Evolutionary conservation across 2,113 vertebrate species (phyloP).

Genomic region (Anoplopoma fimbria): DNA sequence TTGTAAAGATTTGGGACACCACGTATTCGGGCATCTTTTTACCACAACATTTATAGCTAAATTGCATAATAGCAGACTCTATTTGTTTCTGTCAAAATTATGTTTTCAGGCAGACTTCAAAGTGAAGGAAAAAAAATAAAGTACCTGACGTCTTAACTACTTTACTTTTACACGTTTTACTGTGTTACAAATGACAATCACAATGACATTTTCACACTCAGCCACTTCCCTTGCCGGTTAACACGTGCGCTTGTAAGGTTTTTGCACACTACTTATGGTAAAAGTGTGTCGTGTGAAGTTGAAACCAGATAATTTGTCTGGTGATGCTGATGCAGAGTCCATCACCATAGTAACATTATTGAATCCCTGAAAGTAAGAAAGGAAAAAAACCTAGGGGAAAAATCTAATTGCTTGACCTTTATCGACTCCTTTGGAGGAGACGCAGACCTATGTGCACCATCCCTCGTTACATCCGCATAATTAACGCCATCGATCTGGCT

Average conservation of each 20-base stretch:
- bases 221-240: neutral
- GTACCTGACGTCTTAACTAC: neutral
- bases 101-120: neutral
- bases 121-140: neutral
- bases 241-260: neutral
- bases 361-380: conserved; percentile 45
- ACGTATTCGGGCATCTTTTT: neutral
- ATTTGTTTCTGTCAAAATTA: neutral
- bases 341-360: conserved; percentile 67
- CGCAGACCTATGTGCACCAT: conserved; percentile 66
- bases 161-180: neutral
- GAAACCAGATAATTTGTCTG: conserved; percentile 30
- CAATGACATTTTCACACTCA: neutral
- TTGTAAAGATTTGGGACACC: neutral
- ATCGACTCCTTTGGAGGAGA: conserved; percentile 81
- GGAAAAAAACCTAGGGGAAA: conserved; percentile 19
- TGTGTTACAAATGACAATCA: neutral
- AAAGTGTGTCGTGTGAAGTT: conserved; percentile 25
- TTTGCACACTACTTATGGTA: neutral
- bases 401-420: conserved; percentile 85
- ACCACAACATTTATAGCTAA: neutral
- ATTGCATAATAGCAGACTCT: neutral
- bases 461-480: conserved; percentile 82
- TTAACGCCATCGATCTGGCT: conserved; percentile 80
- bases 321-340: conserved; percentile 54